Evolutionary conservation across 37 sponge, comb jelly and placozoan species (phyloP).

Genomic region (Bolinopsis microptera): DNA sequence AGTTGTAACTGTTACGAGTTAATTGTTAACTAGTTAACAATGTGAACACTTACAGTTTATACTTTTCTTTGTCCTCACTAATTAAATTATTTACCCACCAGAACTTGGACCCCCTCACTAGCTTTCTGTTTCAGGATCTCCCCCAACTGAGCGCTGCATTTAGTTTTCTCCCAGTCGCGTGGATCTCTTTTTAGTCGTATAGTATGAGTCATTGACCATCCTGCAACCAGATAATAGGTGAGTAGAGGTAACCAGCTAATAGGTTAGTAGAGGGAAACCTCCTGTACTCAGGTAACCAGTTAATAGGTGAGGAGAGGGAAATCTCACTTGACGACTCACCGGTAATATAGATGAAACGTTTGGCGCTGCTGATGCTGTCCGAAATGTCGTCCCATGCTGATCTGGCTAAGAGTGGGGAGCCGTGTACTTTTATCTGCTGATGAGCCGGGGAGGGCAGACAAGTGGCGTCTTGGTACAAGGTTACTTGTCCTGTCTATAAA

Average conservation of each 20-base stretch:
- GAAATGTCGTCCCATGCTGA: constrained; percentile 52
- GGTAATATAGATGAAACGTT: constrained; percentile 40
- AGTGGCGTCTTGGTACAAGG: constrained; percentile 30
- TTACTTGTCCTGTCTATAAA: constrained; percentile 34
- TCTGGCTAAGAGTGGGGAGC: neutral
- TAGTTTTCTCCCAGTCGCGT: neutral
- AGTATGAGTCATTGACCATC: constrained; percentile 55
- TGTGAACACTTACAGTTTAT: no score
- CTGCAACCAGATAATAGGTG: neutral
- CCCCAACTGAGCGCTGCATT: neutral
- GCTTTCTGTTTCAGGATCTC: constrained; percentile 36
- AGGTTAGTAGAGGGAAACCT: neutral
- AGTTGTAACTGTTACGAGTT: no score
- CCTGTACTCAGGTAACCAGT: no score
- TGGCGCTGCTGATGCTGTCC: neutral
- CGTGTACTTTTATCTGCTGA: constrained; percentile 2
- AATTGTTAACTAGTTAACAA: no score
- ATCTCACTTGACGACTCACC: neutral
- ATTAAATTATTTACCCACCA: no score
- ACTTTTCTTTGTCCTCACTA: no score
- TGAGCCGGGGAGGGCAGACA: constrained; percentile 34
- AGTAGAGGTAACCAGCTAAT: no score
- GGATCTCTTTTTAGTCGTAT: constrained; percentile 9
- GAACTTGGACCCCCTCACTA: constrained; percentile 25
- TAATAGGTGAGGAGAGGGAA: neutral